Evolutionary conservation across 2,888 invertebrate genomes (phyloP), one percentile per base, ranked within the genome.

Genomic region (Tribolium freemani): DNA sequence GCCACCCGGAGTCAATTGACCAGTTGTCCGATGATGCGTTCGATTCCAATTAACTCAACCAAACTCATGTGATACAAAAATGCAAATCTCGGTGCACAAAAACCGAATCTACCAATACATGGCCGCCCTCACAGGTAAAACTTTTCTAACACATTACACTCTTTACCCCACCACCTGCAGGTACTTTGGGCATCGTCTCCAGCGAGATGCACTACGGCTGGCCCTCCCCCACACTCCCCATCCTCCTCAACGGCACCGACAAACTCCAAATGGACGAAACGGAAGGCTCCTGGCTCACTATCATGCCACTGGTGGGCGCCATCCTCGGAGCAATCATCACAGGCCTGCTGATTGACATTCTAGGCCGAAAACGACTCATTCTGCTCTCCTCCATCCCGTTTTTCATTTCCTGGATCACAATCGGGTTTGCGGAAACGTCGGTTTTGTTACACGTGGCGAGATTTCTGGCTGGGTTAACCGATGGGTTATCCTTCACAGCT

Each of bases 231-330:
- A 89, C 90, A 10, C 80, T 91, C 30, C 87, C 88, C 9, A 84
- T 87, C 77, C 87, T 91, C 9, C 84, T 86, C 70, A 87, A 88
- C 57, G 77, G 84, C 20, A 85, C 87, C 20, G 89, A 90, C 76
- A 83, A 85, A 21, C 89, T 91, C 79, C 87, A 86, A 61, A 88
- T 90, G 54, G 84, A 88, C 26, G 71, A 82, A 26, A 87, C 88
- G 69, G 87, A 90, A 79, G 89, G 89, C 77, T 90, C 91, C 79
- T 91, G 91, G 91, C 87, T 91, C 82, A 90, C 90, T 0, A 91
- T 91, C 46, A 88, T 92, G 81, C 90, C 91, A 84, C 89, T 92
- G 76, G 87, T 92, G 57, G 92, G 91, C 76, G 91, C 90, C 1
- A 88, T 91, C 6, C 83, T 91, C 44, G 92, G 92, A 45, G 91